Conservation (phyloP, 2,888 invertebrate species). For the Apodemia duryi region DNA sequence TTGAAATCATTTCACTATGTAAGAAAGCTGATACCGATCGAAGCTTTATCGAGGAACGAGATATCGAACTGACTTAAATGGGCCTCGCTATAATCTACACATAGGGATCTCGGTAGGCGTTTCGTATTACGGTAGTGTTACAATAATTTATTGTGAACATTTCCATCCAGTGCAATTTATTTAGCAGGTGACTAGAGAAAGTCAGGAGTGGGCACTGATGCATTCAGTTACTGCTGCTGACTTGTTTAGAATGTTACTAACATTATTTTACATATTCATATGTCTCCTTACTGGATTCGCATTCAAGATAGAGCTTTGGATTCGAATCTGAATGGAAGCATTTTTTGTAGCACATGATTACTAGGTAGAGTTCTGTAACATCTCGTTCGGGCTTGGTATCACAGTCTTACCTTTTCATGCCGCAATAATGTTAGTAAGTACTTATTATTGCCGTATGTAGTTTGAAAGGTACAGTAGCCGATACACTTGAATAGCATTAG, state of each 20-base stretch:
- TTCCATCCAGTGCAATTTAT: slow-evolving; percentile 55
- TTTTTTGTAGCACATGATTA: too few relatives aligned
- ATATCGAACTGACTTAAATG: slow-evolving; percentile 32
- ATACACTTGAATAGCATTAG: too few relatives aligned
- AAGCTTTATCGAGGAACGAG: slow-evolving; percentile 24
- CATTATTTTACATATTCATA: neutral
- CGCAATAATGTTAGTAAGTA: too few relatives aligned
- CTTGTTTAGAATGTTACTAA: slow-evolving; percentile 9
- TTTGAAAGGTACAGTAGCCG: too few relatives aligned
- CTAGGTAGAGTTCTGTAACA: too few relatives aligned
- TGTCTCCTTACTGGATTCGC: too few relatives aligned
- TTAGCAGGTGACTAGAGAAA: slow-evolving; percentile 55
- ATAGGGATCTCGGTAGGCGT: slow-evolving; percentile 40
- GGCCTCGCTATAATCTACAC: slow-evolving; percentile 30
- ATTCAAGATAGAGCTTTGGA: too few relatives aligned
- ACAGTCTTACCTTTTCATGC: too few relatives aligned
- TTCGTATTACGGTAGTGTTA: slow-evolving; percentile 42
- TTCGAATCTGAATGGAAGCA: too few relatives aligned
- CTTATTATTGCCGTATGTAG: too few relatives aligned
- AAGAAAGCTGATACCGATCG: slow-evolving; percentile 29
- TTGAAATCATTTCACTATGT: slow-evolving; percentile 24
- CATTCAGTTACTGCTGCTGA: slow-evolving; percentile 11
- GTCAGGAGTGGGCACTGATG: slow-evolving; percentile 35
- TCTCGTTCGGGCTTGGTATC: too few relatives aligned
- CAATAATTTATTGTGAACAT: slow-evolving; percentile 56